Evolutionary conservation across 2,113 vertebrate species (phyloP).

Genomic region (Abramis brama): DNA sequence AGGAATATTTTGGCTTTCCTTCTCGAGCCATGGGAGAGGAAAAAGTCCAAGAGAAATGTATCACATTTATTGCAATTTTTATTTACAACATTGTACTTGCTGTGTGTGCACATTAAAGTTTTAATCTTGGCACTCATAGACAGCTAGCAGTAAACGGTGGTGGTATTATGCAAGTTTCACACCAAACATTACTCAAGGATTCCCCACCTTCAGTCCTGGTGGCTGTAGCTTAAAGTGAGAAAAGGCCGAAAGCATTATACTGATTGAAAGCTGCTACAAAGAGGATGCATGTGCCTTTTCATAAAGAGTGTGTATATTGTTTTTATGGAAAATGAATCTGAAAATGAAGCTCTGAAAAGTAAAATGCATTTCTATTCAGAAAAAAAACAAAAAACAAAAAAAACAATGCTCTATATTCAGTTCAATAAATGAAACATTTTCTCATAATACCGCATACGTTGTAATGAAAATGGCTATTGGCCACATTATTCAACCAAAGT

Average conservation of each 20-base stretch:
- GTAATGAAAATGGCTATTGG: neutral
- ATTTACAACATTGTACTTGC: neutral
- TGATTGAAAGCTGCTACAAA: neutral
- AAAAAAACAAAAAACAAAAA: neutral
- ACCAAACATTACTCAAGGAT: slow-evolving; percentile 28
- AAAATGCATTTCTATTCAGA: neutral
- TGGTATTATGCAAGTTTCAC: slow-evolving; percentile 17
- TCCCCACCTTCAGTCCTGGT: neutral
- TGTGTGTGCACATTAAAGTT: slow-evolving; percentile 23
- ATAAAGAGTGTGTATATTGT: neutral
- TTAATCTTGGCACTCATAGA: slow-evolving; percentile 12
- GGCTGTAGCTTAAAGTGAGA: slow-evolving; percentile 3
- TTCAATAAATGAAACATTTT: neutral
- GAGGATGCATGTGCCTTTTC: neutral
- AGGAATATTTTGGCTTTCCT: slow-evolving; percentile 34
- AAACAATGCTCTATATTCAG: neutral
- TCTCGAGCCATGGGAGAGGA: slow-evolving; percentile 4
- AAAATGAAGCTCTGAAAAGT: neutral
- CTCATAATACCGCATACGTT: neutral
- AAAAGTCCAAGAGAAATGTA: slow-evolving; percentile 22
- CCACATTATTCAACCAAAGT: neutral
- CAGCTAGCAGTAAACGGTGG: slow-evolving; percentile 4
- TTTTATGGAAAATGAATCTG: neutral
- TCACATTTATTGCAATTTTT: slow-evolving; percentile 13
- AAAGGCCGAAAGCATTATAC: neutral